Base-by-base conservation (phyloP, 2,797 vertebrate species). In the Triplophysa yarkandensis region DNA sequence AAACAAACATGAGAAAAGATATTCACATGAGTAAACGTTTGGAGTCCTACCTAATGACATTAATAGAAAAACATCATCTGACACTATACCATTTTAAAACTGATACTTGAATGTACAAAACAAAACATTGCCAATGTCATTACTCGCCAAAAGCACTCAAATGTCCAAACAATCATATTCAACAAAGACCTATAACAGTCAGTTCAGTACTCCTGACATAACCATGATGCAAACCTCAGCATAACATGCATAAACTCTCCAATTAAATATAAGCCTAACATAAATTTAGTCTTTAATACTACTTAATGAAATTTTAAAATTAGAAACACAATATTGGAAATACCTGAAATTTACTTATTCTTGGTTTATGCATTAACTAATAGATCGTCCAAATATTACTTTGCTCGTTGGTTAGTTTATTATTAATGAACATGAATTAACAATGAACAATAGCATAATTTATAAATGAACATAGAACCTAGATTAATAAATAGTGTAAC, bases 21-120 rank as follows among this genome's bases (percentile, higher is more conserved):
- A 71, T 36, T 62, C 25, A 50, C 32, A 62, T 63, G 11, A 62
- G 44, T 14, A 36, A 71, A 39, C 32, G 52, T 52, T 71, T 50
- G 32, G 43, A 57, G 10, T 48, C 17, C 60, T 23, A 52, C 21
- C 23, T 21, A 2, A 13, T 52, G 50, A 23, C 57, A 71, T 62
- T 50, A 71, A 39, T 10, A 39, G 44, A 36, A 27, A 71, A 71
- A 27, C 11, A 23, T 27, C 61, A 34, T 63, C 34, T 28, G 25
- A 58, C 70, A 52, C 17, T 39, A 72, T 32, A 72, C 30, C 11
- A 11, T 21, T 52, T 52, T 13, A 25, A 25, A 52, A 52, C 14
- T 52, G 50, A 52, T 25, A 52, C 50, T 25, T 52, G 50, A 52
- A 52, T 6, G 50, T 52, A 52, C 36, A 11, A 39, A 11, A 11